Base-by-base conservation (phyloP, 2,888 invertebrate species). In the Apantesis nais region DNA sequence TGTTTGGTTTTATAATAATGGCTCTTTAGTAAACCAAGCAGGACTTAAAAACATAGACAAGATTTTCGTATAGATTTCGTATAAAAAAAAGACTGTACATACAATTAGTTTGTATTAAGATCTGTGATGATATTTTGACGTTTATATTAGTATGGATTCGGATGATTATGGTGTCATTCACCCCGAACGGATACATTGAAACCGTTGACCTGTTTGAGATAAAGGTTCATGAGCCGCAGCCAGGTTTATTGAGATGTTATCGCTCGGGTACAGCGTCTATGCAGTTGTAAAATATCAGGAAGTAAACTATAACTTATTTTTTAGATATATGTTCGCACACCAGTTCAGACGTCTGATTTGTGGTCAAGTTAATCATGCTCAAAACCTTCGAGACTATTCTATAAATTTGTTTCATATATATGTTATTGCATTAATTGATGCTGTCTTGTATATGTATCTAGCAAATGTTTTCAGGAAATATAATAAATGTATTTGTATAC, bases 151-250 rank as follows among this genome's bases (percentile, higher is more conserved):
- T 78, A 85, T 85, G 79, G 75, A 86, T 87, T 86, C 88, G 86
- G 85, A 81, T 66, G 74, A 74, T 64, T 70, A 62, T 72, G 74
- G 77, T 86, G 89, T 83, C 87, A 75, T 86, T 89, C 86, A 90
- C 83, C 89, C 80, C 83, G 73, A 64, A 79, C 79, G 83, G 80
- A 82, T 81, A 81, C 83, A 79, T 73, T 76, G 81, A 83, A 86
- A 87, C 78, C 88, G 83, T 87, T 90, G 92, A 91, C 89, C 91
- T 82, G 88, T 76, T 60, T 74, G 78, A 86, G 90, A 90, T 92
- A 91, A 90, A 88, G 81, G 80, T 78, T 25, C 73, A 81, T 87
- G 84, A 83, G 85, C 80, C 72, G 79, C 76, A 80, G 84, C 79
- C 84, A 82, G 80, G 81, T 83, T 86, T 85, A 84, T 87, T 85